Evolutionary conservation across 2,113 vertebrate species (phyloP).

Genomic region (Erinaceus europaeus): DNA sequence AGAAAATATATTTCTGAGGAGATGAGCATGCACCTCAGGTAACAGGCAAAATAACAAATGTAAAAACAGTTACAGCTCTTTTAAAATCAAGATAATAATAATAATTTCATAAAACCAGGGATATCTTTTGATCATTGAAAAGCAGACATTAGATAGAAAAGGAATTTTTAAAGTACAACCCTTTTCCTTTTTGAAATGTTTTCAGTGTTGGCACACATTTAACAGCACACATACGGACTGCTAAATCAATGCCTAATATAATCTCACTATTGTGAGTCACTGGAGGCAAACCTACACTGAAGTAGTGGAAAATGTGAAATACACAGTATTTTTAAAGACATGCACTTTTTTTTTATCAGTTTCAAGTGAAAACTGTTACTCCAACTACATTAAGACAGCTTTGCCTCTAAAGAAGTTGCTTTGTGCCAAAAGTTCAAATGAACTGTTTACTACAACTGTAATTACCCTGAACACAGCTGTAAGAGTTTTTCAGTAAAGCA

Average conservation of each 20-base stretch:
- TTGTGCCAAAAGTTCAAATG: conserved; percentile 4
- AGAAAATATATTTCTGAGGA: conserved; percentile 31
- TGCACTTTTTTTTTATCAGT: conserved; percentile 51
- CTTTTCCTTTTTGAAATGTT: conserved; percentile 32
- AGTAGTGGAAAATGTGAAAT: conserved; percentile 56
- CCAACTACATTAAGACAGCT: conserved; percentile 33
- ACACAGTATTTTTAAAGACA: conserved; percentile 53
- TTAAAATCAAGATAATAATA: not conserved
- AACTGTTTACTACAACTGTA: conserved; percentile 36
- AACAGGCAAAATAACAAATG: not conserved
- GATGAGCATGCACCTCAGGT: not conserved
- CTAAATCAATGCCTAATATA: conserved; percentile 27
- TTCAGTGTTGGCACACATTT: conserved; percentile 6
- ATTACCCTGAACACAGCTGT: not conserved
- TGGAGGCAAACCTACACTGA: conserved; percentile 12
- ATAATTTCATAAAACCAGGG: not conserved
- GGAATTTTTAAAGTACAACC: not conserved
- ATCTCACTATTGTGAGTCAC: conserved; percentile 38
- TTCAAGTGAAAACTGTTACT: conserved; percentile 35
- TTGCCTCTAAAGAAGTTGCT: not conserved
- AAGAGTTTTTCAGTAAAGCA: conserved; percentile 27
- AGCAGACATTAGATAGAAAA: conserved; percentile 18
- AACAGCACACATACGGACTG: not conserved
- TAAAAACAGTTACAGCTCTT: not conserved
- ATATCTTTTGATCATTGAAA: not conserved